Evolutionary conservation across 2,888 invertebrate genomes (phyloP).

Genomic region (Bimastos eiseni): DNA sequence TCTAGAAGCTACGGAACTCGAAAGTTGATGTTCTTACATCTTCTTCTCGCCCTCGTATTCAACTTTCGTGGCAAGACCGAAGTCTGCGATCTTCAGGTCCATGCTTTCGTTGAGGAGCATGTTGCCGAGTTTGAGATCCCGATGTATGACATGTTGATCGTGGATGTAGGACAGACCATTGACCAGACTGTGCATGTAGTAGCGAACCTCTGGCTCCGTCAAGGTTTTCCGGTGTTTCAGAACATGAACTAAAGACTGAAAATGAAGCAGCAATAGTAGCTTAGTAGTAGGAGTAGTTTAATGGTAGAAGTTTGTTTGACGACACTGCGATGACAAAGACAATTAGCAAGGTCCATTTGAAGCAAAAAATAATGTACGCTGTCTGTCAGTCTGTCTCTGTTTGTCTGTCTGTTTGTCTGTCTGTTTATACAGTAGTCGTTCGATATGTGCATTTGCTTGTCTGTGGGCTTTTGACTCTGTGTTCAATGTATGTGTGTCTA

Average conservation of each 20-base stretch:
- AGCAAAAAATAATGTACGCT: too few species aligned
- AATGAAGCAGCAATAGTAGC: too few species aligned
- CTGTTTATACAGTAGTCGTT: background rate
- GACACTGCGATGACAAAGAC: too few species aligned
- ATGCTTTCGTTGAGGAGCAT: slow-evolving; percentile 69
- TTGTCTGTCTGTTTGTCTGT: background rate
- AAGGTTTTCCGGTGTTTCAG: slow-evolving; percentile 66
- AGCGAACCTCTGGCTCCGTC: slow-evolving; percentile 69
- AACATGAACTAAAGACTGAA: slow-evolving; percentile 67
- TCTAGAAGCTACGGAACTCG: background rate
- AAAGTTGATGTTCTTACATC: slow-evolving; percentile 63
- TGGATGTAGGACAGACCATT: slow-evolving; percentile 65
- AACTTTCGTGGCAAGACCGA: slow-evolving; percentile 67
- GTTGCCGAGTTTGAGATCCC: slow-evolving; percentile 70
- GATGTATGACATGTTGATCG: slow-evolving; percentile 66
- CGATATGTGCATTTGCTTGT: too few species aligned
- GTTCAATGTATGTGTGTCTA: too few species aligned
- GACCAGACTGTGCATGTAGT: slow-evolving; percentile 68
- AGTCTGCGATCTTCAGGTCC: slow-evolving; percentile 70
- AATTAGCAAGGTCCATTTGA: too few species aligned
- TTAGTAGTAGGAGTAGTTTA: too few species aligned
- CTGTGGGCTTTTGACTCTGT: too few species aligned
- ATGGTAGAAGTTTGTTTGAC: too few species aligned
- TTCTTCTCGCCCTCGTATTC: slow-evolving; percentile 65
- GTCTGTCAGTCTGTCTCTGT: background rate